These are phyloP conservation scores for Stichopus horrens DNA, from an alignment of 53 echinoderm and acorn worm species.

Conservation along the genomic window DNA sequence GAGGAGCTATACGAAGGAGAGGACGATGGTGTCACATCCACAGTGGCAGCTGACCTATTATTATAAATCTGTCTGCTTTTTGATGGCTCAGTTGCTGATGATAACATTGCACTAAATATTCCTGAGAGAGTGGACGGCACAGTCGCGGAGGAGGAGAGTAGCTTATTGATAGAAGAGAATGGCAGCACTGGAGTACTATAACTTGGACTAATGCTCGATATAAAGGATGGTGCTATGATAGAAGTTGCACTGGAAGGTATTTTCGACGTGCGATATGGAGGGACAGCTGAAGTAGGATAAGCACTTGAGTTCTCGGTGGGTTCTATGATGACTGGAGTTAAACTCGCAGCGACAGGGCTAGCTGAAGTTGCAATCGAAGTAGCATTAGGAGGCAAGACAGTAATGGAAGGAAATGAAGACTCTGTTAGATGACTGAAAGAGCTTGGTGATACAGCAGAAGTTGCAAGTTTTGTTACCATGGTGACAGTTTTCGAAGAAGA, in stretches of 20 bases:
- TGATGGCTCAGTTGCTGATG: neutral
- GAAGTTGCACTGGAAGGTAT: neutral
- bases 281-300: neutral
- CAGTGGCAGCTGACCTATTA: neutral
- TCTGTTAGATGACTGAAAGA: neutral
- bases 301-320: neutral
- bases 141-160: neutral
- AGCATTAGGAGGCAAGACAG: conserved; percentile 2
- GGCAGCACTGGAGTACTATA: neutral
- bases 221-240: conserved; percentile 15
- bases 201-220: neutral
- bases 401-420: conserved; percentile 11
- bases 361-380: neutral
- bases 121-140: neutral
- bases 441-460: neutral
- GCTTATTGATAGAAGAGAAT: neutral
- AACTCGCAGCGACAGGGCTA: neutral
- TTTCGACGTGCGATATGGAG: neutral
- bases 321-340: neutral
- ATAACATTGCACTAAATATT: neutral
- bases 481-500: conserved; percentile 5
- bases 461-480: conserved; percentile 17
- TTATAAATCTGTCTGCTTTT: neutral
- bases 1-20: neutral
- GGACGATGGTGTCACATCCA: neutral